phyloP scores from a whole-genome alignment of 2,888 invertebrate genomes.

The Catocala sponsa region DNA sequence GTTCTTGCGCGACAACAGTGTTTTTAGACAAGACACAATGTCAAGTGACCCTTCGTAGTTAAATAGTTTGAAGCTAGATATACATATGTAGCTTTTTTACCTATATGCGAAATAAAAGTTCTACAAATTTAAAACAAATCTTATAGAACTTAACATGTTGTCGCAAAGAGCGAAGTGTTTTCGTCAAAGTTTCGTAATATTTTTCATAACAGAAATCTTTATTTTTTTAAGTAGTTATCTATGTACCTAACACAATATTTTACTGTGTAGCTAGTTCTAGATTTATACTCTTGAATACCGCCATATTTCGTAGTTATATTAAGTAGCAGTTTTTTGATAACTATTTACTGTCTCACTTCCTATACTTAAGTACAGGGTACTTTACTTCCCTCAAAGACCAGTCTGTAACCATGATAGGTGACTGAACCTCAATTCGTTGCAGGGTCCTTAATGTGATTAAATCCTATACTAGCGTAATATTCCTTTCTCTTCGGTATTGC shows the following conservation, averaged over 20 bases:
- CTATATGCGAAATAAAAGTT: too few species aligned
- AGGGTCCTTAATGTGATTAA: slow-evolving; percentile 53
- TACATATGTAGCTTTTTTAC: too few species aligned
- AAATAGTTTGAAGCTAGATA: background rate
- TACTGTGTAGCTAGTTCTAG: slow-evolving; percentile 30
- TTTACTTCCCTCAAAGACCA: slow-evolving; percentile 36
- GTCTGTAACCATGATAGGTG: slow-evolving; percentile 27
- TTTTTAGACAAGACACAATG: too few species aligned
- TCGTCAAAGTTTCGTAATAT: slow-evolving; percentile 9
- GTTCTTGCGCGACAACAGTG: too few species aligned
- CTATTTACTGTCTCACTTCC: slow-evolving; percentile 41
- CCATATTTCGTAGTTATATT: slow-evolving; percentile 43
- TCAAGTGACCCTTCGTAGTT: too few species aligned
- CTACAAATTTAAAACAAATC: too few species aligned
- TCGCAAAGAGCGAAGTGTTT: background rate
- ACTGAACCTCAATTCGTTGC: slow-evolving; percentile 44
- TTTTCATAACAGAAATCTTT: slow-evolving; percentile 26
- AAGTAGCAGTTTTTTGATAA: slow-evolving; percentile 43
- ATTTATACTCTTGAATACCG: slow-evolving; percentile 32
- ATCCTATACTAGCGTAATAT: slow-evolving; percentile 36
- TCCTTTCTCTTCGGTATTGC: slow-evolving; percentile 16
- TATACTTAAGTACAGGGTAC: slow-evolving; percentile 47
- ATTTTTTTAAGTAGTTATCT: slow-evolving; percentile 35
- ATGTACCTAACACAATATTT: slow-evolving; percentile 11
- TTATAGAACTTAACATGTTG: too few species aligned